Percentiles rank a stretch among this genome's conserved stretches.
phyloP scores from a whole-genome alignment of 2,797 vertebrate genomes.

The Dipus sagitta region DNA sequence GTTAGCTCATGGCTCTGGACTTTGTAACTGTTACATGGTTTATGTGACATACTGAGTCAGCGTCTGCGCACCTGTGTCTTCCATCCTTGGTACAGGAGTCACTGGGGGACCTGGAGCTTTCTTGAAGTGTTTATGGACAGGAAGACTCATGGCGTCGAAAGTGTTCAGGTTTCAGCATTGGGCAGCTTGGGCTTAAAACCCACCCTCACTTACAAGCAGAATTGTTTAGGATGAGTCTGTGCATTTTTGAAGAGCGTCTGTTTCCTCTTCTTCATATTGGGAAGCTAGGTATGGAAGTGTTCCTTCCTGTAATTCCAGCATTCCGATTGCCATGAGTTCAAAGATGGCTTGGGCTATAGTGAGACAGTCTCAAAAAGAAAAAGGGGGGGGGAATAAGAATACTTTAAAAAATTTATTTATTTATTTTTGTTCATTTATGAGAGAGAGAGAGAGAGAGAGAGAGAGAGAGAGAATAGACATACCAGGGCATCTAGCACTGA shows the following conservation, averaged over 20 bases:
- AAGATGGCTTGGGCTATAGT: too few relatives aligned
- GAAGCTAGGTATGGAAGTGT: too few relatives aligned
- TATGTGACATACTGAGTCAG: not conserved
- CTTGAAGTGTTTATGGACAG: not conserved
- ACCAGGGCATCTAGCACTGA: too few relatives aligned
- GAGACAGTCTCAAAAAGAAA: not conserved
- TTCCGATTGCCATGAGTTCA: too few relatives aligned
- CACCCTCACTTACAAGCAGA: not conserved
- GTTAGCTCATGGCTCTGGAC: not conserved
- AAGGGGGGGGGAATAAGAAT: slow-evolving; percentile 10
- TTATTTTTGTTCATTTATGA: too few relatives aligned
- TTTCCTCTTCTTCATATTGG: not conserved
- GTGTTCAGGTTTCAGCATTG: not conserved
- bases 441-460: too few relatives aligned
- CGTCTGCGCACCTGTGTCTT: not conserved
- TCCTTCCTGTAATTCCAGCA: too few relatives aligned
- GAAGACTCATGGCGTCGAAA: not conserved
- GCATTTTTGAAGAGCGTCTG: not conserved
- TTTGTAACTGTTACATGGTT: slow-evolving; percentile 23
- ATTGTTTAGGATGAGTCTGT: not conserved
- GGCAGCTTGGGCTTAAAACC: not conserved
- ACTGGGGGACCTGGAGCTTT: not conserved
- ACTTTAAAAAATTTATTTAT: too few relatives aligned
- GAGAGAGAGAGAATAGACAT: too few relatives aligned
- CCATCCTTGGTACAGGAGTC: not conserved